A percentile compares a stretch with the other conserved stretches of the same genome.
phyloP scores from a whole-genome alignment of 2,888 invertebrate species.

The Scaptodrosophila latifasciaeformis region DNA sequence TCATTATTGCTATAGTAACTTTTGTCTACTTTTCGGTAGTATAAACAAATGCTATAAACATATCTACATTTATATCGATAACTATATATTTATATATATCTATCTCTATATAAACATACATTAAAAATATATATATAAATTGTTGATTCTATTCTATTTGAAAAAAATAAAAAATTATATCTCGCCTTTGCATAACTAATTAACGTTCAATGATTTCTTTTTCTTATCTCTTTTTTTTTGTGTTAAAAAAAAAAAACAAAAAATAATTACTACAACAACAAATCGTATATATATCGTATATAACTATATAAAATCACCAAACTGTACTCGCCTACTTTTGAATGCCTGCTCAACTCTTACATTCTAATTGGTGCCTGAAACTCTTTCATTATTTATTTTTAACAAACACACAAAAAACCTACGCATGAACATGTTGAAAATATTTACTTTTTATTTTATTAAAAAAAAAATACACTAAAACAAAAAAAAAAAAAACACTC shows the following conservation, averaged over 20 bases:
- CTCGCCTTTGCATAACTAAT: constrained; percentile 57
- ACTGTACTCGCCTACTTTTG: too few relatives aligned
- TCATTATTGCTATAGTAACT: constrained; percentile 55
- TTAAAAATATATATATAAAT: constrained; percentile 14
- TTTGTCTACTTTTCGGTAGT: constrained; percentile 38
- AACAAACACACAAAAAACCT: constrained; percentile 22
- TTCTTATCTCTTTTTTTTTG: constrained; percentile 67
- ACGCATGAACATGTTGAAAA: constrained; percentile 42
- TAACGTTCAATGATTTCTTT: constrained; percentile 56
- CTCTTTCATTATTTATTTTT: constrained; percentile 36
- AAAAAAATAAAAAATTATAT: constrained; percentile 38
- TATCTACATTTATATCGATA: constrained; percentile 28
- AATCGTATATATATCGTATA: constrained; percentile 44
- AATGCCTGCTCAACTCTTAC: constrained; percentile 70
- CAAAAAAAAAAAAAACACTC: constrained; percentile 27
- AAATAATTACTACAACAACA: constrained; percentile 49
- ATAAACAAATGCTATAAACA: too few relatives aligned
- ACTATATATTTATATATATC: constrained; percentile 37
- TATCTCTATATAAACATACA: constrained; percentile 28
- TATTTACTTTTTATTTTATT: constrained; percentile 42
- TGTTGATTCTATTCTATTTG: neutral
- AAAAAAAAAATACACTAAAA: constrained; percentile 20
- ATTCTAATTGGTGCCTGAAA: constrained; percentile 73
- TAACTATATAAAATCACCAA: constrained; percentile 19
- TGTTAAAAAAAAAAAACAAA: constrained; percentile 38